phyloP scores from a whole-genome alignment of 2,113 vertebrate species.

The Quiscalus mexicanus region DNA sequence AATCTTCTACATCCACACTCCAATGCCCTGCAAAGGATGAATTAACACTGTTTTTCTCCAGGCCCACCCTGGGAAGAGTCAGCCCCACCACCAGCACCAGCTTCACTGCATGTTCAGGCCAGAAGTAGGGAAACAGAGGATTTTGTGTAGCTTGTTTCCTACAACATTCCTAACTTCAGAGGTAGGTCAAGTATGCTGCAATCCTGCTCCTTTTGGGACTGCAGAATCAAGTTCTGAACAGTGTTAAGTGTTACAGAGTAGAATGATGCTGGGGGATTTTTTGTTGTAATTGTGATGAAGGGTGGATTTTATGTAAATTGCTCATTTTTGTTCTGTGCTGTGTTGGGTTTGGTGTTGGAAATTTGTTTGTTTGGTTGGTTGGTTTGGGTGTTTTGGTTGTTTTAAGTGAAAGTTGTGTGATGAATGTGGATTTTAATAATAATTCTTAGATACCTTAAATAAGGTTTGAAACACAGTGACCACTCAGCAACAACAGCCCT shows the following conservation, averaged over 20 bases:
- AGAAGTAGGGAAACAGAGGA: not conserved
- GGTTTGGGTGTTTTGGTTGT: not conserved
- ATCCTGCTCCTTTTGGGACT: not conserved
- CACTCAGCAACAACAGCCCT: not conserved
- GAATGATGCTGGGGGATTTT: not conserved
- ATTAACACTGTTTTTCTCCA: not conserved
- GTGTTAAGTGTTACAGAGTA: not conserved
- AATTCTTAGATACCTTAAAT: not conserved
- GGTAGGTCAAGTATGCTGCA: not conserved
- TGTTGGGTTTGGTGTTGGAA: not conserved
- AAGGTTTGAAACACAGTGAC: not conserved
- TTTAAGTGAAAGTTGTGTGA: not conserved
- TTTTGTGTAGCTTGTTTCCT: not conserved
- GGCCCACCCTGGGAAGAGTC: not conserved
- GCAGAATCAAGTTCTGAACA: not conserved
- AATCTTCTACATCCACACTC: not conserved
- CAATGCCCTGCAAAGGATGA: not conserved
- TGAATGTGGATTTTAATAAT: not conserved
- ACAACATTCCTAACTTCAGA: not conserved
- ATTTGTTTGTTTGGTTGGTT: not conserved
- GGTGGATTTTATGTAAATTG: not conserved
- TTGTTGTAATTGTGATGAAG: not conserved
- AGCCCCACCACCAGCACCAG: not conserved
- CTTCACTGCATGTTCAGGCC: not conserved
- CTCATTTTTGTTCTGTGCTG: not conserved